These are phyloP conservation scores for Hydrolagus colliei DNA, from an alignment of 2,797 vertebrate genomes.

Conservation along the genomic window DNA sequence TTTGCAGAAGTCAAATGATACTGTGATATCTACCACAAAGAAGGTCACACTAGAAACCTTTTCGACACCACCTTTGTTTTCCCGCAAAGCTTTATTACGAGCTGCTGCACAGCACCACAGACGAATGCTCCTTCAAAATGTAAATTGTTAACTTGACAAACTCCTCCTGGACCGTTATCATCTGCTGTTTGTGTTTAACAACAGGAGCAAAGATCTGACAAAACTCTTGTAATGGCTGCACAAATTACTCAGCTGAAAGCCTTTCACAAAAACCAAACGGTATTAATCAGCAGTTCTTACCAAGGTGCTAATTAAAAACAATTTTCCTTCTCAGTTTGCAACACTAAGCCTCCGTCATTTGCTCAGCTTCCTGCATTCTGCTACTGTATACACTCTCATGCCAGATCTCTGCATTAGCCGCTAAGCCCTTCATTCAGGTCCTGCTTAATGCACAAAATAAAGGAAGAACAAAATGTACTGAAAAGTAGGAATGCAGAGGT, in stretches of 20 bases:
- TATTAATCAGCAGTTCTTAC: conserved; percentile 83
- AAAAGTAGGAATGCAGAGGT: conserved; percentile 43
- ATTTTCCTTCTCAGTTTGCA: conserved; percentile 79
- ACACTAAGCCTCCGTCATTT: conserved; percentile 73
- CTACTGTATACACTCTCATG: conserved; percentile 64
- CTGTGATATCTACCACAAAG: conserved; percentile 68
- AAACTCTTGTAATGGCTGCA: conserved; percentile 77
- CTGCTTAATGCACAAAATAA: conserved; percentile 48
- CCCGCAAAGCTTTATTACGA: not conserved
- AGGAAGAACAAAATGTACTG: conserved; percentile 47
- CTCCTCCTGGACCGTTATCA: conserved; percentile 77
- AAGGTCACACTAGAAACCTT: not conserved
- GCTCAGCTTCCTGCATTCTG: conserved; percentile 63
- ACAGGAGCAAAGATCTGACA: conserved; percentile 75
- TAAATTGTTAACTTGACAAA: conserved; percentile 82
- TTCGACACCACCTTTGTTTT: not conserved
- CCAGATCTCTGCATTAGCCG: conserved; percentile 62
- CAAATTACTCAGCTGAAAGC: conserved; percentile 80
- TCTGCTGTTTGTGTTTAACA: conserved; percentile 80
- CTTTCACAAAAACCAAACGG: conserved; percentile 75
- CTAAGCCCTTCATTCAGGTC: conserved; percentile 45
- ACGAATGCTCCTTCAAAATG: conserved; percentile 64
- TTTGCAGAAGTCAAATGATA: conserved; percentile 35
- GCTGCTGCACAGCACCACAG: not conserved
- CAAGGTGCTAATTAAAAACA: conserved; percentile 85